Evolutionary conservation across 23 tunicate genomes (phyloP), one percentile per base, ranked within the genome.

Genomic region (Ascidia mentula): DNA sequence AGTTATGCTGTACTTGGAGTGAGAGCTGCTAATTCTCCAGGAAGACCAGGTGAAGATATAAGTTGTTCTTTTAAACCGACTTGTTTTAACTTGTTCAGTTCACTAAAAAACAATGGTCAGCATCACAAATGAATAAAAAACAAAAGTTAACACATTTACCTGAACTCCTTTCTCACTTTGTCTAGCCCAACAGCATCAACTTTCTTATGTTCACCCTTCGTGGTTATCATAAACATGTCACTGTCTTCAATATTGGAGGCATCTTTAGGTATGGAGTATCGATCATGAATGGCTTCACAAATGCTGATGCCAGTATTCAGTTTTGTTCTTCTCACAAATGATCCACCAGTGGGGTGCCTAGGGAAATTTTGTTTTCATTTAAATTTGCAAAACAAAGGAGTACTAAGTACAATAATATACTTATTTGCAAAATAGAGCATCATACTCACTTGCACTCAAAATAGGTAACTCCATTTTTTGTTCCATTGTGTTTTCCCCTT

Each of bases 401-500:
- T 17, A 46, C 18, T 18, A 46, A 46, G n/a, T n/a, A n/a, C n/a
- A n/a, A n/a, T 53, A 53, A 53, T 9, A 38, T 31, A 22, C 13
- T 53, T 30, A 35, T n/a, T 1, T 31, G 7, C 33, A 45, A 45
- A 45, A 34, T 45, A 12, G 2, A 65, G 0, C 6, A 31, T 31
- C 17, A 39, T 46, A n/a, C 81, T 34, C 73, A 76, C 82, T 42
- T 76, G 89, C 97, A 92, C 30, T 46, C 42, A 75, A 92, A 92
- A 80, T 92, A 92, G 35, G 30, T 36, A 33, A 92, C 92, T 7
- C 92, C 92, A 87, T 92, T 77, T 92, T 87, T 92, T 42, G 82
- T 59, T 13, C 97, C 97, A 92, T 87, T 46, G 69, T 92, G 97
- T 74, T 87, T 87, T 72, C 97, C 97, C 35, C 97, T 82, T 39